A percentile compares a stretch with the other conserved stretches of the same genome.
These are phyloP conservation scores for Smutsia gigantea DNA, from an alignment of 2,797 vertebrate species.

Conservation along the genomic window DNA sequence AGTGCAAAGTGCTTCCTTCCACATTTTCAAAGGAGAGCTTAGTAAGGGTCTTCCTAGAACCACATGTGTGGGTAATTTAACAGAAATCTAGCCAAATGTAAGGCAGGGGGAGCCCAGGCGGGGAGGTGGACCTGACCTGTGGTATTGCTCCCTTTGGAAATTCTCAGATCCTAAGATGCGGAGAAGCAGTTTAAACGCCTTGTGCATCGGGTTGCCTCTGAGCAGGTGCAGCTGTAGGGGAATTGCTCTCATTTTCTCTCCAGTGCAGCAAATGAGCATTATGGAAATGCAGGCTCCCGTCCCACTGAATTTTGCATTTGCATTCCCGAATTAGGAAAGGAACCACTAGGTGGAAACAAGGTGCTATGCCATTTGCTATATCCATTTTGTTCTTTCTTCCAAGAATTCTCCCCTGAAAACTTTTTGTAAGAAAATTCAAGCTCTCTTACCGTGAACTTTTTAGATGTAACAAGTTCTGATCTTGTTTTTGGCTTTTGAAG, in stretches of 20 bases:
- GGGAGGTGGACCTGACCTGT: rapidly evolving
- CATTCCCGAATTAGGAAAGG: background rate
- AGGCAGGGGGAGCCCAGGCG: rapidly evolving
- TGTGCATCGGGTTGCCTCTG: rapidly evolving
- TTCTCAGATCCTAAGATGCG: background rate
- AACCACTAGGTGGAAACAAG: rapidly evolving
- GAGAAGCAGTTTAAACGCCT: background rate
- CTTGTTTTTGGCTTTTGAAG: background rate
- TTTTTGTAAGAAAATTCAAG: background rate
- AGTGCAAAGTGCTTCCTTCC: background rate
- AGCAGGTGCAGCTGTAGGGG: no score
- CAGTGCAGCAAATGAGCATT: background rate
- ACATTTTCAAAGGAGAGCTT: background rate
- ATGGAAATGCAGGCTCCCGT: background rate
- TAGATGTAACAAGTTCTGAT: background rate
- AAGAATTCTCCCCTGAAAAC: no score
- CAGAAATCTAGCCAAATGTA: background rate
- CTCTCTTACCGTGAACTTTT: background rate
- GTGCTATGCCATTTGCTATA: rapidly evolving
- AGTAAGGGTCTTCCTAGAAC: background rate
- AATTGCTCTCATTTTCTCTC: background rate
- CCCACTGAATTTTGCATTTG: background rate
- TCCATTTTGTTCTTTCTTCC: background rate
- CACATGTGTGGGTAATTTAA: rapidly evolving
- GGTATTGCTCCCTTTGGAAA: background rate